These are phyloP conservation scores for Herpailurus yagouaroundi DNA, from an alignment of 2,113 vertebrate species.

Conservation along the genomic window DNA sequence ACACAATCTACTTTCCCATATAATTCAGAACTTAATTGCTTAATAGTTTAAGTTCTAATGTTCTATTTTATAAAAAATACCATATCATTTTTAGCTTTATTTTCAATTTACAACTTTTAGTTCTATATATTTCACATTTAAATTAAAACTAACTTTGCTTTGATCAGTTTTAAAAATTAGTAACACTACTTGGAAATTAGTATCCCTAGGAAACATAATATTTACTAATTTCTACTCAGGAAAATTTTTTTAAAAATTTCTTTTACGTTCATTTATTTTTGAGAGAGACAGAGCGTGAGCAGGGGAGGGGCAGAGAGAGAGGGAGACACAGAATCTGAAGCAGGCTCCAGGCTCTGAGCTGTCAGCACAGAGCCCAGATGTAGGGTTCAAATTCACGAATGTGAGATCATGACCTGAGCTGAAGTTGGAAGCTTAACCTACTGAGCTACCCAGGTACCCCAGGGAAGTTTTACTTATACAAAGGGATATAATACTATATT, in stretches of 20 bases:
- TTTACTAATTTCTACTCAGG: background rate
- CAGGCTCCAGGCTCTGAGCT: too few species aligned
- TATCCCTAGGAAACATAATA: background rate
- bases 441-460: too few species aligned
- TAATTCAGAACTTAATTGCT: background rate
- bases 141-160: slow-evolving; percentile 32
- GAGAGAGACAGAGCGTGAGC: too few species aligned
- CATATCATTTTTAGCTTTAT: background rate
- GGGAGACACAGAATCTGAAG: too few species aligned
- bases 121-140: background rate
- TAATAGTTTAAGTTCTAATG: background rate
- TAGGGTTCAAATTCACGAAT: too few species aligned
- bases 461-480: background rate
- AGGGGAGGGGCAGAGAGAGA: too few species aligned
- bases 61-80: background rate
- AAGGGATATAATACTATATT: background rate
- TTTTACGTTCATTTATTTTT: too few species aligned
- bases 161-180: background rate
- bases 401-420: too few species aligned
- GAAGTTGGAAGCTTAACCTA: too few species aligned
- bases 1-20: background rate
- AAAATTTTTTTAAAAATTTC: background rate
- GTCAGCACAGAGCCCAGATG: too few species aligned
- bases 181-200: background rate
- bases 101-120: background rate